A percentile compares a stretch with the other conserved stretches of the same genome.
These are phyloP conservation scores for Nyctibius bracteatus DNA, from an alignment of 2,113 vertebrate species.

Conservation along the genomic window DNA sequence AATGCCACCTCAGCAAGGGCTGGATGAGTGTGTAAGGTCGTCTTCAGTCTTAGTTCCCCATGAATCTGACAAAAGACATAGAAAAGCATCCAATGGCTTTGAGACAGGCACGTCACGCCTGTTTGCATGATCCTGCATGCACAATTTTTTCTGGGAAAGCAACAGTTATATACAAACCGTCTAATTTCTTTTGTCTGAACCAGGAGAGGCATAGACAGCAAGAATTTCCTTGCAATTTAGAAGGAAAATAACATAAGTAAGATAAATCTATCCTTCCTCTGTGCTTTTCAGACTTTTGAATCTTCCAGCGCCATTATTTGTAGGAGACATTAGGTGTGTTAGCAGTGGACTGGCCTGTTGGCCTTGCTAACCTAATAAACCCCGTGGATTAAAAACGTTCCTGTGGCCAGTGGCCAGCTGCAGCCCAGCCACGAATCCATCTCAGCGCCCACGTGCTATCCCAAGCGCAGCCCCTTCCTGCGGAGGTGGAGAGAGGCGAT, in stretches of 20 bases:
- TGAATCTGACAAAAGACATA: background rate
- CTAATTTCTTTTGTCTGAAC: background rate
- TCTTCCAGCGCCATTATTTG: background rate
- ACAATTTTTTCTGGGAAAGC: background rate
- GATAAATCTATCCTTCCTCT: background rate
- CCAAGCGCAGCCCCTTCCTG: background rate
- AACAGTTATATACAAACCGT: background rate
- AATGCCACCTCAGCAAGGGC: background rate
- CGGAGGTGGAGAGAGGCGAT: background rate
- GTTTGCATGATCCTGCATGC: background rate
- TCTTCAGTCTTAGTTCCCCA: background rate
- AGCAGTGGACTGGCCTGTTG: background rate
- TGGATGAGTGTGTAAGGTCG: rapidly evolving
- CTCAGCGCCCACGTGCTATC: background rate
- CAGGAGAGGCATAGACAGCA: background rate
- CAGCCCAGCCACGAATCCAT: background rate
- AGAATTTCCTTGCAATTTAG: background rate
- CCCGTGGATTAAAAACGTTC: background rate
- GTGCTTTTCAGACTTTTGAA: background rate
- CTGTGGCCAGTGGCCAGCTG: background rate
- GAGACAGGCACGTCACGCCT: rapidly evolving
- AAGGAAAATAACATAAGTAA: background rate
- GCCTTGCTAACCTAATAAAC: background rate
- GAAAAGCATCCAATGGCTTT: background rate
- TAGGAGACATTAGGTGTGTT: background rate